phyloP scores from a whole-genome alignment of 2,888 invertebrate genomes.

The Leptura quadrifasciata region DNA sequence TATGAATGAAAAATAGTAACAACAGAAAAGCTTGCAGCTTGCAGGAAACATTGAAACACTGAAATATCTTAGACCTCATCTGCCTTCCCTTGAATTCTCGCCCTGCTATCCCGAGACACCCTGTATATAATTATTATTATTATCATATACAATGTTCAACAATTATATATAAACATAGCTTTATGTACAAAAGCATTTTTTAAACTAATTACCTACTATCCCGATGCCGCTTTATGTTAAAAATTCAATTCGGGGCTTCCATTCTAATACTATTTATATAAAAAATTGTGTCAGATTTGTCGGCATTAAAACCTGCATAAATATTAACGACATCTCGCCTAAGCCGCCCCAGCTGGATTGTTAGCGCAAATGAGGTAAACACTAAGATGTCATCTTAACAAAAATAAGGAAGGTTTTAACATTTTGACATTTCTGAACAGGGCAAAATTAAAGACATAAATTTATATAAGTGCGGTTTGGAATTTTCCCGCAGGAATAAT shows the following conservation, averaged over 20 bases:
- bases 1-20: no score
- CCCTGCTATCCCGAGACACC: no score
- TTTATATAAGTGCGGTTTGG: slow-evolving; percentile 15
- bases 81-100: no score
- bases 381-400: slow-evolving; percentile 11
- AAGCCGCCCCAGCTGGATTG: slow-evolving; percentile 15
- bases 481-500: slow-evolving; percentile 20
- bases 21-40: no score
- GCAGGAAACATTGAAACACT: no score
- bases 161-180: no score
- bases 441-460: slow-evolving; percentile 11
- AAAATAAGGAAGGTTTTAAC: slow-evolving; percentile 12
- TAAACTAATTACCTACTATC: no score
- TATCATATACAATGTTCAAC: no score
- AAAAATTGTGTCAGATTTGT: slow-evolving; percentile 21
- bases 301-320: slow-evolving; percentile 4
- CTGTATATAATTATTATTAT: no score
- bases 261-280: not conserved
- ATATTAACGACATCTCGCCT: slow-evolving; percentile 14
- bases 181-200: no score
- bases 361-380: slow-evolving; percentile 18
- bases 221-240: not conserved
- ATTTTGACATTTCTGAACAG: slow-evolving; percentile 5
- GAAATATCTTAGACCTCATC: no score
- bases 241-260: not conserved